Percentiles rank a stretch among this genome's conserved stretches.
phyloP scores from a whole-genome alignment of 1,140 invertebrate species.

The Andrena cerasifolii region DNA sequence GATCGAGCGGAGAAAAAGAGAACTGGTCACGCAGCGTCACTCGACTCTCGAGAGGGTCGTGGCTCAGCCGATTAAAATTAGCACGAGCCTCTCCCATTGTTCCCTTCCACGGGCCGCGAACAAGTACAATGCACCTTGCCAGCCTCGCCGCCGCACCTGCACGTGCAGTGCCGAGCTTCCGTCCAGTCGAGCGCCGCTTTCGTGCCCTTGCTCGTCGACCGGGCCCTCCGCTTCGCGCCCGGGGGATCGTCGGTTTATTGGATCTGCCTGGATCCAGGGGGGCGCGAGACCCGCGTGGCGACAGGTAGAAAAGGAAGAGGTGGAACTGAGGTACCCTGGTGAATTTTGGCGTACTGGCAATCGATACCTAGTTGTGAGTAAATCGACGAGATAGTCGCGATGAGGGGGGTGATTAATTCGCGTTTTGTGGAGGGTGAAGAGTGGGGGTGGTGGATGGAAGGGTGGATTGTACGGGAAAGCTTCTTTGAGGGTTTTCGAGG shows the following conservation, averaged over 20 bases:
- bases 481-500: too few species aligned
- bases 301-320: neutral
- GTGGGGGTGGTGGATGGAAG: too few species aligned
- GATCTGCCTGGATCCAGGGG: neutral
- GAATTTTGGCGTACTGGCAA: neutral
- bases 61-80: slow-evolving; percentile 64
- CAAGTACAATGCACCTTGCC: slow-evolving; percentile 46
- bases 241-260: neutral
- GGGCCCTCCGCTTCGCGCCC: neutral
- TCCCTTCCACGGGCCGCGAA: slow-evolving; percentile 29
- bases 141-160: slow-evolving; percentile 13
- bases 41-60: slow-evolving; percentile 25
- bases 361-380: neutral
- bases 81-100: slow-evolving; percentile 55
- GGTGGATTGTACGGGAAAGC: too few species aligned
- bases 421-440: too few species aligned
- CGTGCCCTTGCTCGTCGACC: neutral
- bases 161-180: neutral
- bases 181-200: slow-evolving; percentile 10
- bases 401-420: neutral
- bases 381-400: neutral
- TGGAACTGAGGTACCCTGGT: neutral
- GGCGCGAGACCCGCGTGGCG: neutral
- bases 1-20: slow-evolving; percentile 22
- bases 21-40: neutral